Evolutionary conservation across 2,888 invertebrate genomes (phyloP).

Genomic region (Bruchidius siliquastri): DNA sequence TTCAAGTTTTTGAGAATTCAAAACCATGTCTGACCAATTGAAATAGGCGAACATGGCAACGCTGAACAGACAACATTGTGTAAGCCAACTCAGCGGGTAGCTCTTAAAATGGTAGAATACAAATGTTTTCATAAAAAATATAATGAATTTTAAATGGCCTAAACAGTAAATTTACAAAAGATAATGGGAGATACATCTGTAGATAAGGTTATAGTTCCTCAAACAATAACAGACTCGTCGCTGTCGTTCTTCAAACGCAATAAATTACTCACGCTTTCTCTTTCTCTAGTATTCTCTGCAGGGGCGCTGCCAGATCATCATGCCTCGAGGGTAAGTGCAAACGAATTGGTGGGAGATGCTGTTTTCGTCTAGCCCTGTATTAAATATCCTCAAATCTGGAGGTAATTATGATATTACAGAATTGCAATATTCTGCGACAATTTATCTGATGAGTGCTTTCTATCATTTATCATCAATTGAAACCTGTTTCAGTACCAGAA

Average conservation of each 20-base stretch:
- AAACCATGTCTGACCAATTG: too few species aligned
- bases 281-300: constrained; percentile 23
- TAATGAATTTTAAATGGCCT: constrained; percentile 39
- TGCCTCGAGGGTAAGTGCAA: constrained; percentile 26
- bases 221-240: constrained; percentile 42
- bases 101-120: background rate
- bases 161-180: constrained; percentile 48
- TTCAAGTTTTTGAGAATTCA: too few species aligned
- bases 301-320: constrained; percentile 23
- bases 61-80: background rate
- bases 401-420: too few species aligned
- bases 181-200: constrained; percentile 45
- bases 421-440: too few species aligned
- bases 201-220: constrained; percentile 48
- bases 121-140: background rate
- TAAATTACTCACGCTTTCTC: constrained; percentile 38
- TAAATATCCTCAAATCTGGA: too few species aligned
- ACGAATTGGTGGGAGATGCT: background rate
- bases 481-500: too few species aligned
- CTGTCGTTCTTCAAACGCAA: constrained; percentile 44
- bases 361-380: too few species aligned
- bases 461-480: too few species aligned
- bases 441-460: too few species aligned
- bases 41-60: background rate
- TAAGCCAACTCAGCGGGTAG: background rate